Evolutionary conservation across 2,888 invertebrate genomes (phyloP).

Genomic region (Epistrophella euchroma): DNA sequence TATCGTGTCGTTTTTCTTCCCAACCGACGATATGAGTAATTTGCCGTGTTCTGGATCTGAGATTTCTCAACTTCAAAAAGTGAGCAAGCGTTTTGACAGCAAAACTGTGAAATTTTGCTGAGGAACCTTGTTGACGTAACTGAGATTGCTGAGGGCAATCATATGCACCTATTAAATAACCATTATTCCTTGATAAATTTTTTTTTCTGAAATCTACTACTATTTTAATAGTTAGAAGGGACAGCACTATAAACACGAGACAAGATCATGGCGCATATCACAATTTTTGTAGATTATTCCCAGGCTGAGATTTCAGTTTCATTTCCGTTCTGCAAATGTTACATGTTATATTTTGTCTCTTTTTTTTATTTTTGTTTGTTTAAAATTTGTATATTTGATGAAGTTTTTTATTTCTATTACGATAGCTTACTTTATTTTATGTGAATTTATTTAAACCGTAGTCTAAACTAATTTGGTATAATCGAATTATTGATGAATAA

Average conservation of each 20-base stretch:
- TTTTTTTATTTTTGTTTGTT: neutral
- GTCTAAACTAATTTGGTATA: neutral
- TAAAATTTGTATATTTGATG: slow-evolving; percentile 64
- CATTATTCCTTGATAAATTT: too few species aligned
- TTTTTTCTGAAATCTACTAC: neutral
- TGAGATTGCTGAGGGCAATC: too few species aligned
- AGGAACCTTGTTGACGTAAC: too few species aligned
- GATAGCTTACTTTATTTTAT: slow-evolving; percentile 1
- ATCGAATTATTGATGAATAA: neutral
- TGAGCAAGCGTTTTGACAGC: too few species aligned
- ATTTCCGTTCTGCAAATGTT: slow-evolving; percentile 55
- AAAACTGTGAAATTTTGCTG: too few species aligned
- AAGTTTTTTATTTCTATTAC: neutral
- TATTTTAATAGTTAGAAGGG: neutral
- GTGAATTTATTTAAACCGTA: neutral
- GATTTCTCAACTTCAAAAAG: too few species aligned
- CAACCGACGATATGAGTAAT: too few species aligned
- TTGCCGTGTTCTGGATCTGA: too few species aligned
- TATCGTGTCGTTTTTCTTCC: too few species aligned
- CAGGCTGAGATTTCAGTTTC: slow-evolving; percentile 45
- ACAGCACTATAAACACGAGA: neutral
- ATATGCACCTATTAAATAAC: too few species aligned
- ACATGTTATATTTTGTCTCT: neutral
- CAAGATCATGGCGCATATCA: neutral
- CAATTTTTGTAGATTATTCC: slow-evolving; percentile 59